Evolutionary conservation across 2,888 invertebrate species (phyloP).

Genomic region (Tetragonisca angustula): DNA sequence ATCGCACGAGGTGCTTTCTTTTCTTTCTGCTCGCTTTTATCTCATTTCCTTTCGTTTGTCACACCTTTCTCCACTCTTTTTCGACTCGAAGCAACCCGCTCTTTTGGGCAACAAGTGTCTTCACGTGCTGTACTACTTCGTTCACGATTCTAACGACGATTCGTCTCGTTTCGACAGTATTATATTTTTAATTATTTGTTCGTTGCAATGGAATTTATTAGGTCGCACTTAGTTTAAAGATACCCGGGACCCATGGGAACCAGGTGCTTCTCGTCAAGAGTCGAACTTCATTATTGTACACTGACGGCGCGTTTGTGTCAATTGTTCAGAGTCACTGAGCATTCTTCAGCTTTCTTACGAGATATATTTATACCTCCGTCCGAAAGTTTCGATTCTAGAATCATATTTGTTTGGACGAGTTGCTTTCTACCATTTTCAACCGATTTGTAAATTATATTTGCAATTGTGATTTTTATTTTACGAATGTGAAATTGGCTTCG

Average conservation of each 20-base stretch:
- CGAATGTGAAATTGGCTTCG: too few relatives aligned
- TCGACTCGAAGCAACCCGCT: not conserved
- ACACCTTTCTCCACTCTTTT: not conserved
- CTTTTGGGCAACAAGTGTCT: constrained; percentile 9
- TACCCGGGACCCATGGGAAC: constrained; percentile 12
- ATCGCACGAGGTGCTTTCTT: constrained; percentile 39
- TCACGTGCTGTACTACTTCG: not conserved
- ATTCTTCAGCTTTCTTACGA: not conserved
- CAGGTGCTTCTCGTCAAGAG: not conserved
- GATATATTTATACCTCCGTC: too few relatives aligned
- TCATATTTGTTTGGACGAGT: too few relatives aligned
- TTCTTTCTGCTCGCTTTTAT: constrained; percentile 3
- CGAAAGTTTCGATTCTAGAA: too few relatives aligned
- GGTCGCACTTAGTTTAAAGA: not conserved
- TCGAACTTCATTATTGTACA: not conserved
- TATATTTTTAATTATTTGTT: not conserved
- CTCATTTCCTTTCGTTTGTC: not conserved
- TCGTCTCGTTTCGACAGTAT: too few relatives aligned
- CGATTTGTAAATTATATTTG: too few relatives aligned
- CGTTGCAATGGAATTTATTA: not conserved
- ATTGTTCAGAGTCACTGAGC: constrained; percentile 25
- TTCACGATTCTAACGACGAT: not conserved
- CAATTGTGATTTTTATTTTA: too few relatives aligned
- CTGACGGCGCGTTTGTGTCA: not conserved
- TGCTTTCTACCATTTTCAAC: too few relatives aligned